Conservation (phyloP, 2,888 invertebrate genomes). For the Netelia melanura region DNA sequence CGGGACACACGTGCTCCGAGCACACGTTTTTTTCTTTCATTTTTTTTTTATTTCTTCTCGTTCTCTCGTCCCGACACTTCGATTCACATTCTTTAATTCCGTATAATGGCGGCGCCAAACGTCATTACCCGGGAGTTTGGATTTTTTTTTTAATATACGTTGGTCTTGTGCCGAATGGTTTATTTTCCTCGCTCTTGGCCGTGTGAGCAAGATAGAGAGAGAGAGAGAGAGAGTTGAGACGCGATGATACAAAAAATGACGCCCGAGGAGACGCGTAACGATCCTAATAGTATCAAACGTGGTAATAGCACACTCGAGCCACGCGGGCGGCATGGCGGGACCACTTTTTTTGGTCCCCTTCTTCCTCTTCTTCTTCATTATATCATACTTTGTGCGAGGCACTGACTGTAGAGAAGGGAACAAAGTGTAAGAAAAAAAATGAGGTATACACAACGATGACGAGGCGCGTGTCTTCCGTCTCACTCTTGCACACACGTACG, state of each 20-base stretch:
- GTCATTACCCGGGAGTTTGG: slow-evolving; percentile 36
- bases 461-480: slow-evolving; percentile 9
- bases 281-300: slow-evolving; percentile 49
- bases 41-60: neutral
- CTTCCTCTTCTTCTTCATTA: slow-evolving; percentile 40
- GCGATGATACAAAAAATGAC: neutral
- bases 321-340: slow-evolving; percentile 42
- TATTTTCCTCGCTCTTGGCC: slow-evolving; percentile 21
- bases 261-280: slow-evolving; percentile 45
- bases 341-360: slow-evolving; percentile 53
- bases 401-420: slow-evolving; percentile 33
- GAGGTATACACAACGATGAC: slow-evolving; percentile 53
- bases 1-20: slow-evolving; percentile 47
- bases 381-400: slow-evolving; percentile 44
- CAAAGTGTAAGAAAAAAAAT: slow-evolving; percentile 21
- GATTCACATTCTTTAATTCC: slow-evolving; percentile 42
- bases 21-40: neutral
- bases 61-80: slow-evolving; percentile 26
- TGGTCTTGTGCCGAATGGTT: slow-evolving; percentile 19
- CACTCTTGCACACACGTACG: neutral
- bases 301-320: slow-evolving; percentile 30
- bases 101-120: slow-evolving; percentile 48
- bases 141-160: slow-evolving; percentile 17
- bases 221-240: neutral
- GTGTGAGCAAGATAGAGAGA: neutral